These are phyloP conservation scores for Protaetia brevitarsis DNA, from an alignment of 1,140 invertebrate genomes.

Conservation along the genomic window DNA sequence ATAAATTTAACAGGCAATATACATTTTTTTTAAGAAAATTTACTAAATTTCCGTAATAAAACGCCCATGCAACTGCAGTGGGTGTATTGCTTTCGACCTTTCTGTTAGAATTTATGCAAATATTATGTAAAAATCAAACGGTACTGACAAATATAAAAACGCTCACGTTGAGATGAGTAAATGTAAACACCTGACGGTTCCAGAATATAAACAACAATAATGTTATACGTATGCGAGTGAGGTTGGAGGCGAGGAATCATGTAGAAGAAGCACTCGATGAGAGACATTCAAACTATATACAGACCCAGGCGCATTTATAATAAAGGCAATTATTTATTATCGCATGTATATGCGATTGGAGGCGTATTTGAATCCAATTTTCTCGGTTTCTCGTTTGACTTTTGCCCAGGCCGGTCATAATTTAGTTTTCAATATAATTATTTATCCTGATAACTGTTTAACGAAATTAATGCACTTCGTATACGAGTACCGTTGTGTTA, in stretches of 20 bases:
- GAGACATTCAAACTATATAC: neutral
- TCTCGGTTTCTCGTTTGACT: neutral
- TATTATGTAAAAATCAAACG: neutral
- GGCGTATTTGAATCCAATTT: slow-evolving; percentile 8
- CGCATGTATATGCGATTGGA: neutral
- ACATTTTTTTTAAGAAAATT: neutral
- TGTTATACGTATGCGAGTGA: too few relatives aligned
- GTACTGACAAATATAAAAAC: neutral
- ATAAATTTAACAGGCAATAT: slow-evolving; percentile 2
- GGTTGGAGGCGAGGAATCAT: neutral
- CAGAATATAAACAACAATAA: neutral
- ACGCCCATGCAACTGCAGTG: neutral
- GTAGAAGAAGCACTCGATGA: neutral
- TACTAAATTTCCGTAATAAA: slow-evolving; percentile 7
- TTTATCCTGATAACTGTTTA: slow-evolving; percentile 6
- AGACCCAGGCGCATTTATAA: neutral
- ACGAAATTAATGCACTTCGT: slow-evolving; percentile 9
- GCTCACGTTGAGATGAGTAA: neutral
- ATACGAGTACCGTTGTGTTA: neutral
- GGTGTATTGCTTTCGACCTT: neutral
- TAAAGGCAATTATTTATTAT: slow-evolving; percentile 8
- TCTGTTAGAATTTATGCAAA: neutral
- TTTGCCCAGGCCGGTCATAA: neutral
- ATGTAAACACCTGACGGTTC: neutral
- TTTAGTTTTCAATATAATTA: slow-evolving; percentile 10